phyloP scores from a whole-genome alignment of 2,888 invertebrate species.

The Drosophila subquinaria region DNA sequence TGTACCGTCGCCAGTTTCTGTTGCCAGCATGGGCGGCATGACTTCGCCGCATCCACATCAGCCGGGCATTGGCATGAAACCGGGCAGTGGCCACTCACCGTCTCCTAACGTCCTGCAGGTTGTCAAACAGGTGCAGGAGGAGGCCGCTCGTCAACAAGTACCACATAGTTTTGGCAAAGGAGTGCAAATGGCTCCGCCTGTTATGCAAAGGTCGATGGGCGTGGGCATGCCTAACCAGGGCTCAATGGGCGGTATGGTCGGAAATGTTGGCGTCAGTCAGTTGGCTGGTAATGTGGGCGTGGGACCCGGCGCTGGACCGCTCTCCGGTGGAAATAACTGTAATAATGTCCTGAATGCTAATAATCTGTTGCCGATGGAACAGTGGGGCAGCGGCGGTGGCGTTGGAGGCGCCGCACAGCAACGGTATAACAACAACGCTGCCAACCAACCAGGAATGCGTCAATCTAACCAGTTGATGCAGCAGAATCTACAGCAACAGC shows the following conservation, averaged over 20 bases:
- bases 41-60: conserved; percentile 87
- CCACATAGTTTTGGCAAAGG: conserved; percentile 92
- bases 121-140: conserved; percentile 95
- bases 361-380: conserved; percentile 87
- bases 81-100: conserved; percentile 89
- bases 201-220: conserved; percentile 86
- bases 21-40: conserved; percentile 85
- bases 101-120: conserved; percentile 94
- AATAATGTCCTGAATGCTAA: conserved; percentile 84
- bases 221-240: conserved; percentile 83
- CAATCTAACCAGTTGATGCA: conserved; percentile 86
- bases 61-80: conserved; percentile 88
- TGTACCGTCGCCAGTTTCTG: conserved; percentile 87
- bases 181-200: conserved; percentile 86
- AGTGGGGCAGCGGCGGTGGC: conserved; percentile 85
- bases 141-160: conserved; percentile 95
- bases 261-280: conserved; percentile 60
- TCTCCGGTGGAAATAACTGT: conserved; percentile 59
- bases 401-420: conserved; percentile 80
- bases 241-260: conserved; percentile 67
- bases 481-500: conserved; percentile 79
- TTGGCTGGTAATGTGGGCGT: conserved; percentile 66
- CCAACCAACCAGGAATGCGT: conserved; percentile 80
- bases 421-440: conserved; percentile 71
- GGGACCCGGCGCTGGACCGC: conserved; percentile 53